Conservation (phyloP, 2,888 invertebrate species). For the Lottia gigantea region DNA sequence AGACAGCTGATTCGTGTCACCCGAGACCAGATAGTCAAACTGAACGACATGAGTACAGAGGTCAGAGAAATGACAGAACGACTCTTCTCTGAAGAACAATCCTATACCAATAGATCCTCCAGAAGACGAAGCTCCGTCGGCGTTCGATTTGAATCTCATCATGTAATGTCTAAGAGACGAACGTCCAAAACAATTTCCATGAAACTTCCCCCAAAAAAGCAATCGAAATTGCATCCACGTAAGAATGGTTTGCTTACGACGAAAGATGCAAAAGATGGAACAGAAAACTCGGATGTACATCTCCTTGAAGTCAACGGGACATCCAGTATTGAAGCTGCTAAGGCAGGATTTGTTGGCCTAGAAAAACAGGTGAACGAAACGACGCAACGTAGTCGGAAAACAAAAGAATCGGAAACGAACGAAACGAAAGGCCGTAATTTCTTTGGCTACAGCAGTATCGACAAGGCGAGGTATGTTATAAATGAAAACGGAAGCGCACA, state of each 20-base stretch:
- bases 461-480: not conserved
- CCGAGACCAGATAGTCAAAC: constrained; percentile 1
- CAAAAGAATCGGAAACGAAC: not conserved
- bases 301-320: not conserved
- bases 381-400: not conserved
- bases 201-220: not conserved
- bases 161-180: not conserved
- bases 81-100: constrained; percentile 1
- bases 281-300: not conserved
- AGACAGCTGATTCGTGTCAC: not conserved
- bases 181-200: not conserved
- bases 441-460: not conserved
- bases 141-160: not conserved
- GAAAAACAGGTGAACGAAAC: not conserved
- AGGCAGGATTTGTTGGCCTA: not conserved
- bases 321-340: not conserved
- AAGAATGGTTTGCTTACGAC: not conserved
- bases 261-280: not conserved
- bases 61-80: not conserved
- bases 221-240: not conserved
- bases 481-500: not conserved
- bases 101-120: not conserved
- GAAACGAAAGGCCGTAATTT: not conserved
- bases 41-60: constrained; percentile 2
- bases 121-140: not conserved